These are phyloP conservation scores for Quadroppia sp. DNA, from an alignment of 2,888 invertebrate genomes.

Conservation along the genomic window DNA sequence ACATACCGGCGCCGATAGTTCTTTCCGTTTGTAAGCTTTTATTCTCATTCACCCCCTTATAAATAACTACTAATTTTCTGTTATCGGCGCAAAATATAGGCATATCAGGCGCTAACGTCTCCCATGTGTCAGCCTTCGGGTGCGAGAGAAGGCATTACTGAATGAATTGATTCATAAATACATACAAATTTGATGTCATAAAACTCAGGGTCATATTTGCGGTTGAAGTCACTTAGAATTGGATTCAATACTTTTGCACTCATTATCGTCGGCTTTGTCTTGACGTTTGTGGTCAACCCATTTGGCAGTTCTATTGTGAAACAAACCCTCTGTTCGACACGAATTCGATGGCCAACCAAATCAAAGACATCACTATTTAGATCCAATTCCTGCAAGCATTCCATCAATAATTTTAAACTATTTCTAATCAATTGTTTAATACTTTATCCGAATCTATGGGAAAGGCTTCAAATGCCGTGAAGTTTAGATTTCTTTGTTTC, in stretches of 20 bases:
- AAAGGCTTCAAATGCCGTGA: conserved; percentile 12
- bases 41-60: neutral
- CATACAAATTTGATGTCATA: conserved; percentile 9
- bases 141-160: neutral
- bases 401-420: neutral
- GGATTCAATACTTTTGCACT: conserved; percentile 18
- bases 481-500: neutral
- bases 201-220: neutral
- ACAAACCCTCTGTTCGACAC: neutral
- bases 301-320: neutral
- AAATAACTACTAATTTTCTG: neutral
- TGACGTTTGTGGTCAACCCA: neutral
- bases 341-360: neutral
- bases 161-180: neutral
- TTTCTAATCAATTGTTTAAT: neutral
- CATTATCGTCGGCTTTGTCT: conserved; percentile 6
- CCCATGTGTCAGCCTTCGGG: neutral
- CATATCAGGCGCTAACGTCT: neutral
- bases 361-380: neutral
- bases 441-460: neutral
- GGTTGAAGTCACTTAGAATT: neutral
- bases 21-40: neutral
- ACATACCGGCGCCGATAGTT: neutral
- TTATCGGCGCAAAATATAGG: conserved; percentile 12
- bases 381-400: neutral